Percentiles rank a stretch among this genome's conserved stretches.
phyloP scores from a whole-genome alignment of 2,888 invertebrate genomes.

The Conchocele bisecta region DNA sequence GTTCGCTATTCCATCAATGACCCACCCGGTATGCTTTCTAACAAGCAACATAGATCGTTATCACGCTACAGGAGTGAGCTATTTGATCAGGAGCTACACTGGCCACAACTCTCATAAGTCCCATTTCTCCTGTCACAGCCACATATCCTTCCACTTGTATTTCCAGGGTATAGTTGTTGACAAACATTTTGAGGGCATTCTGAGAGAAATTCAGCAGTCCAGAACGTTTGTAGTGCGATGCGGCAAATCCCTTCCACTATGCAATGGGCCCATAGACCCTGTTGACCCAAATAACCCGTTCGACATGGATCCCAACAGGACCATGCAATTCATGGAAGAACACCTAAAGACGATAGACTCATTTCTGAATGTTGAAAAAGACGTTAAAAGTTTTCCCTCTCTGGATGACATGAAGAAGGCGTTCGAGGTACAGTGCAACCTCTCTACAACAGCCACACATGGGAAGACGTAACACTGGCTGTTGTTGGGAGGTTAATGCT shows the following conservation, averaged over 20 bases:
- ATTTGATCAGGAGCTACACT: too few species aligned
- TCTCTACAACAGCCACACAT: too few species aligned
- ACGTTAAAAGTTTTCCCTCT: conserved; percentile 53
- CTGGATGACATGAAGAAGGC: conserved; percentile 71
- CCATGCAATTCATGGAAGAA: conserved; percentile 77
- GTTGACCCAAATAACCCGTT: conserved; percentile 61
- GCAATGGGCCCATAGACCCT: conserved; percentile 40
- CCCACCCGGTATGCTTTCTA: too few species aligned
- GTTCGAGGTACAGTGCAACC: conserved; percentile 63
- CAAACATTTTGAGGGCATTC: conserved; percentile 71
- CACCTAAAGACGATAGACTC: conserved; percentile 73
- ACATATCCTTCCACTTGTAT: too few species aligned
- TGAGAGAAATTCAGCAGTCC: conserved; percentile 66
- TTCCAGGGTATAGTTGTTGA: conserved; percentile 78
- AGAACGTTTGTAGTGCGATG: conserved; percentile 70
- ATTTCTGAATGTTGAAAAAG: conserved; percentile 72
- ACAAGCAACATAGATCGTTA: too few species aligned
- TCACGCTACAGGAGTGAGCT: neutral
- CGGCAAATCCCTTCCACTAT: conserved; percentile 61
- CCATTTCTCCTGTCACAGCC: too few species aligned
- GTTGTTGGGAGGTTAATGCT: too few species aligned
- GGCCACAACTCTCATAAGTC: too few species aligned
- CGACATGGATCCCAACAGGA: conserved; percentile 77
- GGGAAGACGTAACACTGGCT: too few species aligned
- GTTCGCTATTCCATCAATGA: too few species aligned